phyloP scores from a whole-genome alignment of 2,888 invertebrate species.

The Shargacucullia verbasci region DNA sequence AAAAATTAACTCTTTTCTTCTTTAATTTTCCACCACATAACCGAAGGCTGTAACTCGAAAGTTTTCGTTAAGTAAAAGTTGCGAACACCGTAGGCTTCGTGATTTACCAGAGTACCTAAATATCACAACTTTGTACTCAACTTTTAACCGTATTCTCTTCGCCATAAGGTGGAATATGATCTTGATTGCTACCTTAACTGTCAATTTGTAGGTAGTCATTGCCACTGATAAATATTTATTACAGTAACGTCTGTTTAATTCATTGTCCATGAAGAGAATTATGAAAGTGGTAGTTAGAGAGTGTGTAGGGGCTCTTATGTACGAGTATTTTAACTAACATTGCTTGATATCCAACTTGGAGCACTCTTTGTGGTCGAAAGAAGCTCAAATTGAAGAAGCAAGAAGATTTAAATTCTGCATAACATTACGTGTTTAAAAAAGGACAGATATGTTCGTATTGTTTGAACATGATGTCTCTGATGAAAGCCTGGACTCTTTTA shows the following conservation, averaged over 20 bases:
- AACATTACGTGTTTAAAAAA: too few relatives aligned
- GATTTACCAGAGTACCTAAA: conserved; percentile 56
- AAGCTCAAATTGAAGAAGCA: too few relatives aligned
- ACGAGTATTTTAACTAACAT: too few relatives aligned
- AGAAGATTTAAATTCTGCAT: too few relatives aligned
- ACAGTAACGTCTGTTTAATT: conserved; percentile 36
- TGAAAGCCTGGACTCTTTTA: too few relatives aligned
- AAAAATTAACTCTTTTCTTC: conserved; percentile 16
- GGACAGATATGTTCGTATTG: too few relatives aligned
- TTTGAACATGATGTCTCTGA: too few relatives aligned
- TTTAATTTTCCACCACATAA: conserved; percentile 31
- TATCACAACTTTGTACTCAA: conserved; percentile 26
- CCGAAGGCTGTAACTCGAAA: conserved; percentile 47
- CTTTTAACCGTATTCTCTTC: conserved; percentile 25
- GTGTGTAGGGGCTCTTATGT: conserved; percentile 10
- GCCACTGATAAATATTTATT: conserved; percentile 56
- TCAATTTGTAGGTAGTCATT: conserved; percentile 53
- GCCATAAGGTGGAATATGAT: conserved; percentile 34
- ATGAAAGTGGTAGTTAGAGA: conserved; percentile 42
- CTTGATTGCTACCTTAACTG: conserved; percentile 14
- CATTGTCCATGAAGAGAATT: conserved; percentile 36
- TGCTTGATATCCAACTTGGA: too few relatives aligned
- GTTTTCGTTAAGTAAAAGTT: conserved; percentile 58
- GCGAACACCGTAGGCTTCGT: conserved; percentile 46
- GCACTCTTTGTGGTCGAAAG: too few relatives aligned